phyloP scores from a whole-genome alignment of 2,797 vertebrate species.

The Epinephelus malabaricus region DNA sequence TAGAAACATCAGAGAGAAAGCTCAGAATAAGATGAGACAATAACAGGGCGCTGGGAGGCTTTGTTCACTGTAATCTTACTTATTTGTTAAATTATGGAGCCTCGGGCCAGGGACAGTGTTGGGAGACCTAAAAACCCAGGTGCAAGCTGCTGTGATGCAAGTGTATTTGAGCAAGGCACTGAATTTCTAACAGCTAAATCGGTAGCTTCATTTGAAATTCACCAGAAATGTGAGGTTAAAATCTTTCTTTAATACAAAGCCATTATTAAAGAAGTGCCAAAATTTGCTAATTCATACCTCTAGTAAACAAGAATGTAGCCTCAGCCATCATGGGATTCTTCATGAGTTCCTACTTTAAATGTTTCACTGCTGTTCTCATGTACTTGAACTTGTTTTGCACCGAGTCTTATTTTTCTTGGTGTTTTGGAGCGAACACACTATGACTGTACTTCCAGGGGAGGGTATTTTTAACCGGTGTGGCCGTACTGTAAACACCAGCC shows the following conservation, averaged over 20 bases:
- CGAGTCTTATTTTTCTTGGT: constrained; percentile 46
- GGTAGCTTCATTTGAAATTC: too few relatives aligned
- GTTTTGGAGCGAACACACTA: constrained; percentile 55
- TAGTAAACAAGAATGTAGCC: not conserved
- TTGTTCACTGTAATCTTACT: constrained; percentile 42
- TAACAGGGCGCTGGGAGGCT: constrained; percentile 30
- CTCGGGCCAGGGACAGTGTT: not conserved
- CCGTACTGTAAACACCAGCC: constrained; percentile 75
- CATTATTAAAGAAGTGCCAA: not conserved
- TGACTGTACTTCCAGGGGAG: constrained; percentile 66
- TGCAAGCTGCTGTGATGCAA: not conserved
- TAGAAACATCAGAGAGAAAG: constrained; percentile 42
- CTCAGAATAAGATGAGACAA: constrained; percentile 41
- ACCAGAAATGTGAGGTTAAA: not conserved
- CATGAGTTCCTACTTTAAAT: not conserved
- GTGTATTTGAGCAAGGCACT: not conserved
- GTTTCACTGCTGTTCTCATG: not conserved
- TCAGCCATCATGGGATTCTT: not conserved
- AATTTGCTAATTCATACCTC: not conserved
- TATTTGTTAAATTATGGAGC: constrained; percentile 34
- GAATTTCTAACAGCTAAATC: not conserved
- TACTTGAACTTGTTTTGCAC: constrained; percentile 37
- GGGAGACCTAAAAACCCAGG: not conserved
- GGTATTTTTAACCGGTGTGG: constrained; percentile 76
- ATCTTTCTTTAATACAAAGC: not conserved